Percentiles rank a stretch among this genome's conserved stretches.
Evolutionary conservation across 2,113 vertebrate genomes (phyloP).

Genomic region (Genyomyrus donnyi): DNA sequence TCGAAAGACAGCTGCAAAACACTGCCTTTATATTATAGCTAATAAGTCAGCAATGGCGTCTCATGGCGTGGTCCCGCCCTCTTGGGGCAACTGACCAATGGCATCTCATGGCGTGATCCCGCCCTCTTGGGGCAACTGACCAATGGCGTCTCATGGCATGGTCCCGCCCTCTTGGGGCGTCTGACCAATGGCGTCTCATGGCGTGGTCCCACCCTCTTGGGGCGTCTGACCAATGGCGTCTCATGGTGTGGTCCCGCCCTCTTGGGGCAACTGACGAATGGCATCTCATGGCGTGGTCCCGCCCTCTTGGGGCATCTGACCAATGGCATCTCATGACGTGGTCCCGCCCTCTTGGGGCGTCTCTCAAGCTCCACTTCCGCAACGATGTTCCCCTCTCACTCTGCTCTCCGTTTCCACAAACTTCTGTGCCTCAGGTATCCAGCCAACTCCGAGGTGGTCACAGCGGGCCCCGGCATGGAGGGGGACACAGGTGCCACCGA

Average conservation of each 20-base stretch:
- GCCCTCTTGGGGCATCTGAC: no score
- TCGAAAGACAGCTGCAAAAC: not conserved
- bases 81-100: no score
- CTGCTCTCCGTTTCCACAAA: not conserved
- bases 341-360: no score
- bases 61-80: slow-evolving; percentile 21
- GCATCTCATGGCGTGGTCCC: no score
- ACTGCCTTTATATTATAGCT: not conserved
- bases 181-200: no score
- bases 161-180: no score
- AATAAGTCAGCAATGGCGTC: not conserved
- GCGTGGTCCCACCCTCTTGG: no score
- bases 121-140: not conserved
- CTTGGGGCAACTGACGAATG: no score
- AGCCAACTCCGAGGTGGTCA: slow-evolving; percentile 25
- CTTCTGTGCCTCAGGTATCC: slow-evolving; percentile 31
- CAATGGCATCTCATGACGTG: not conserved
- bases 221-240: no score
- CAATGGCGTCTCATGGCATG: no score
- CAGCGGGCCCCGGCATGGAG: slow-evolving; percentile 23
- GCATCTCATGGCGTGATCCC: slow-evolving; percentile 12
- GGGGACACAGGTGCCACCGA: slow-evolving; percentile 6
- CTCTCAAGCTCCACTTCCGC: slow-evolving; percentile 15
- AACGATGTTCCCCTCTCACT: no score
- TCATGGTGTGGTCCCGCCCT: no score